These are phyloP conservation scores for Mellivora capensis DNA, from an alignment of 2,113 vertebrate genomes.

Conservation along the genomic window DNA sequence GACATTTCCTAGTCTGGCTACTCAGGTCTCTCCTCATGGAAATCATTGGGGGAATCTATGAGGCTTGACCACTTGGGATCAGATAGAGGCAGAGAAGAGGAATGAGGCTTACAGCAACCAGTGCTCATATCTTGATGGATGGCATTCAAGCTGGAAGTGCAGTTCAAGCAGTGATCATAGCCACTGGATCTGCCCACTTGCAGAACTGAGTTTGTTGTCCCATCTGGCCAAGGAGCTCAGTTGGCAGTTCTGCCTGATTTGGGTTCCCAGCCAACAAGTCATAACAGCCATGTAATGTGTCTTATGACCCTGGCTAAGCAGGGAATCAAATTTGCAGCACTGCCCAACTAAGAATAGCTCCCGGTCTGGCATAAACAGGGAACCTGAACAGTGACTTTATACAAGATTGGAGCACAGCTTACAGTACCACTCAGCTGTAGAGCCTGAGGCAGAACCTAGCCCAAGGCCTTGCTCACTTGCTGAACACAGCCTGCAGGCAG, in stretches of 20 bases:
- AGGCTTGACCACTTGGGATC: background rate
- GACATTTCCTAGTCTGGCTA: background rate
- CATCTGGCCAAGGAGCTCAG: background rate
- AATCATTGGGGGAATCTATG: background rate
- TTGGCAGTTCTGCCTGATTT: background rate
- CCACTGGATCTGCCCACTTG: background rate
- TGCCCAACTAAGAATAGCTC: background rate
- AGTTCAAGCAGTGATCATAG: background rate
- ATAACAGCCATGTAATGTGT: background rate
- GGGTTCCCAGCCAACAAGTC: background rate
- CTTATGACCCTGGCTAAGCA: background rate
- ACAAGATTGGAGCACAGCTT: background rate
- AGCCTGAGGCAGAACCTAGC: background rate
- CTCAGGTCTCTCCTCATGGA: background rate
- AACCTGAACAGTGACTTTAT: background rate
- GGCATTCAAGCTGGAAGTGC: background rate
- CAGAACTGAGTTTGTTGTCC: background rate
- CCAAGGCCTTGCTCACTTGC: background rate
- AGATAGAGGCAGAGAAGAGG: background rate
- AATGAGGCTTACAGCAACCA: background rate
- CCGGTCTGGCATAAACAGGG: background rate
- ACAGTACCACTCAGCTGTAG: background rate
- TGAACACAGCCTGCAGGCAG: background rate
- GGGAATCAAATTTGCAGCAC: background rate
- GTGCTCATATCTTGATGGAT: background rate